Conservation (phyloP, 2,888 invertebrate species). For the Dasypogon diadema region DNA sequence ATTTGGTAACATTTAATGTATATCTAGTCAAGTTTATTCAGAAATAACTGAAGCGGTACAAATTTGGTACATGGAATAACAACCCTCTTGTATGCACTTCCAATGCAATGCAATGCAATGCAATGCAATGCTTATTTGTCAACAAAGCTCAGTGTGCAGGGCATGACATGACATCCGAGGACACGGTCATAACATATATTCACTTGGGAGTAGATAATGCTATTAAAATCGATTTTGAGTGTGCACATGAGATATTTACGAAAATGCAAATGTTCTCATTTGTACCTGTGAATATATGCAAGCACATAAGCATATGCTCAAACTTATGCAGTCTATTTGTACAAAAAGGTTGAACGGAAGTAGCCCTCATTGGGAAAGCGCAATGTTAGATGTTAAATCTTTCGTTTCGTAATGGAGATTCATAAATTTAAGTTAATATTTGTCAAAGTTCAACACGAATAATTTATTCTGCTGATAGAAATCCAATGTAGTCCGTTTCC, state of each 20-base stretch:
- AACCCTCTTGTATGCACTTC: no score
- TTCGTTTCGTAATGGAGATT: no score
- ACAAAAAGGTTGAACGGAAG: no score
- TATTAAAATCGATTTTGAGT: not conserved
- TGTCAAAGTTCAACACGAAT: no score
- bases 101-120: not conserved
- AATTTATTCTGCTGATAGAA: no score
- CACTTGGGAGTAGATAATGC: not conserved
- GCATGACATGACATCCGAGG: not conserved
- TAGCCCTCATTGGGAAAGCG: no score
- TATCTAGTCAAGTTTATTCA: not conserved
- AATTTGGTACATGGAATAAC: not conserved
- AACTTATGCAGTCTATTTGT: no score
- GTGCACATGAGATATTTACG: not conserved
- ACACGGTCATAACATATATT: not conserved
- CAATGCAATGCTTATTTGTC: slow-evolving; percentile 1
- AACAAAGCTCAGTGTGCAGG: not conserved
- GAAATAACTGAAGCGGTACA: not conserved
- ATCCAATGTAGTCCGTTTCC: no score
- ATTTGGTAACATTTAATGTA: no score
- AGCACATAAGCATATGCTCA: no score
- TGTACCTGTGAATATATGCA: not conserved
- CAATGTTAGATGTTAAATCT: no score
- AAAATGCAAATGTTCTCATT: not conserved
- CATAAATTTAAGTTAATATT: no score